Evolutionary conservation across 2,113 vertebrate genomes (phyloP), one percentile per base, ranked within the genome.

Genomic region (Semicossyphus pulcher): DNA sequence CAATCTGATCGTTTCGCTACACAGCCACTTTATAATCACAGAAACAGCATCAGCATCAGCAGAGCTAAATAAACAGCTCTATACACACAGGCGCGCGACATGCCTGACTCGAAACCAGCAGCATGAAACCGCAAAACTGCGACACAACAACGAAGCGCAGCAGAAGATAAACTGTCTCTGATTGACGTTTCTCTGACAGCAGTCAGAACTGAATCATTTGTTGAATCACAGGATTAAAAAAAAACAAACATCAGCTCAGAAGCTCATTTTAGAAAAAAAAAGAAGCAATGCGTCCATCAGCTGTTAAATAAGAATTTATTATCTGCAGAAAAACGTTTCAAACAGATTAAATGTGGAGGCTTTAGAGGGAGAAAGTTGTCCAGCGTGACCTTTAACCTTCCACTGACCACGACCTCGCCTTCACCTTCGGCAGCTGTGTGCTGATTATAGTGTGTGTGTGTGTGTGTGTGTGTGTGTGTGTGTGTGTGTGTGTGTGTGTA

Each of bases 371-470:
- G 92, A 91, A 92, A 92, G 92, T 93, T 84, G 65, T 72, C 78
- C 71, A 77, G 42, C 28, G 12, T 87, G 83, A 87, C 86, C 87
- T 87, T 91, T 89, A 78, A 88, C 89, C 86, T 73, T 51, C 76
- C 31, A 36, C 80, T 72, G 81, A 57, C 78, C 80, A 74, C 78
- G 85, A 90, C 90, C 89, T 89, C 61, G 72, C 84, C 89, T 90
- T 91, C 90, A 91, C 80, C 90, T 72, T 80, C 34, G 23, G 34
- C 21, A 26, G 36, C 37, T 9, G 20, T 32, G 2, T 48, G 14
- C 10, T 53, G 18, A 20, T 21, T 9, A 4, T 16, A 2, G 18
- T 61, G 44, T 58, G 51, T 47, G 28, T 36, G 52, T 68, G 64
- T 44, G 51, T 44, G 37, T 41, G 48, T 31, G 34, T 39, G 62